Conservation (phyloP, 1,140 invertebrate species). For the Antheraea mylitta region DNA sequence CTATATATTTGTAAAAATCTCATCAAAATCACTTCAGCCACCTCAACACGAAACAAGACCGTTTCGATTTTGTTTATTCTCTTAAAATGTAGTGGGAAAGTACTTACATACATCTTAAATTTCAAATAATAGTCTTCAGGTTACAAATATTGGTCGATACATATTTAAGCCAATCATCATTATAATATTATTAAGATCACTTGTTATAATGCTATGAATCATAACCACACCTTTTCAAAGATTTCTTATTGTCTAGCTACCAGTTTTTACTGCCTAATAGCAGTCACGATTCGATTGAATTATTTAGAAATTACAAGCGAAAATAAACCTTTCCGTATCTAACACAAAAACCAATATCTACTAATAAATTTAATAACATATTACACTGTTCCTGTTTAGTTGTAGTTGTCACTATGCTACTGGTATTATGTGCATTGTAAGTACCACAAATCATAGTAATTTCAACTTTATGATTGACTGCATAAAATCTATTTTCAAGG, state of each 20-base stretch:
- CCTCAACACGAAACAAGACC: no score
- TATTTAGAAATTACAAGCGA: background rate
- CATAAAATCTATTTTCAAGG: background rate
- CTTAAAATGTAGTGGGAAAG: no score
- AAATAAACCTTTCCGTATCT: background rate
- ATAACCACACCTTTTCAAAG: conserved; percentile 57
- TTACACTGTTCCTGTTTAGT: background rate
- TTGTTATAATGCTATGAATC: conserved; percentile 24
- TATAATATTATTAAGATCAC: no score
- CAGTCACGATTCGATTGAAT: background rate
- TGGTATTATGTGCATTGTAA: conserved; percentile 31
- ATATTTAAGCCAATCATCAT: no score
- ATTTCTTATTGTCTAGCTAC: conserved; percentile 72
- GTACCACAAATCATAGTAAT: background rate
- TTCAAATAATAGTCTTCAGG: no score
- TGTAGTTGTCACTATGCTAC: conserved; percentile 25
- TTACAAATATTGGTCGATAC: no score
- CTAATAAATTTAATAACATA: no score
- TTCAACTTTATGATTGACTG: conserved; percentile 3
- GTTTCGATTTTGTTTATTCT: no score
- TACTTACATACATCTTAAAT: no score
- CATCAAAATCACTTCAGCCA: no score
- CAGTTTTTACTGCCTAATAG: conserved; percentile 37
- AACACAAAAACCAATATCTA: background rate
- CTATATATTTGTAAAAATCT: no score